A percentile compares a stretch with the other conserved stretches of the same genome.
Evolutionary conservation across 1,140 invertebrate species (phyloP).

Genomic region (Branchinecta lindahli): DNA sequence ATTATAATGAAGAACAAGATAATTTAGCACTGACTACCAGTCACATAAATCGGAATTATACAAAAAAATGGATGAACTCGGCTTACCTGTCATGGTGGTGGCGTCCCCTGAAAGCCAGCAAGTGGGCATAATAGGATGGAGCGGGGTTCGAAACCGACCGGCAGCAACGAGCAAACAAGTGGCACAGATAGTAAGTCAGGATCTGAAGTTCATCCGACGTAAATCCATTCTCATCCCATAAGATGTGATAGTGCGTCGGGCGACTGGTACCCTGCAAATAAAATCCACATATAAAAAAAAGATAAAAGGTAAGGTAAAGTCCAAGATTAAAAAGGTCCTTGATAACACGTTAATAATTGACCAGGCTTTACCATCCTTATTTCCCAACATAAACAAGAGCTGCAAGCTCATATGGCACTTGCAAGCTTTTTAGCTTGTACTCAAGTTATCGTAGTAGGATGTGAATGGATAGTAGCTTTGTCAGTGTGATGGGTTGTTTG

Average conservation of each 20-base stretch:
- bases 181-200: constrained; percentile 71
- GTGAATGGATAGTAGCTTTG: no score
- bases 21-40: no score
- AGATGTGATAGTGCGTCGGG: constrained; percentile 70
- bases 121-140: constrained; percentile 84
- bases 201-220: constrained; percentile 59
- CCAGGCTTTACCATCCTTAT: no score
- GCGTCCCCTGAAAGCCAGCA: constrained; percentile 59
- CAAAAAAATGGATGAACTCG: not conserved
- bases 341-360: no score
- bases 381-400: no score
- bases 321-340: not conserved
- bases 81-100: constrained; percentile 21
- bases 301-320: constrained; percentile 9
- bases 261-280: constrained; percentile 64
- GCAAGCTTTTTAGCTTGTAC: no score
- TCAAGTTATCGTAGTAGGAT: no score
- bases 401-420: no score
- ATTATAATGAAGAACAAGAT: no score
- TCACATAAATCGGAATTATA: no score
- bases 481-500: no score
- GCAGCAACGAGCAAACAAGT: constrained; percentile 71
- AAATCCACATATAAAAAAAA: no score
- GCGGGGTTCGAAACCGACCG: constrained; percentile 79
- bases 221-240: constrained; percentile 62